Evolutionary conservation across 2,113 vertebrate genomes (phyloP), one percentile per base, ranked within the genome.

Genomic region (Lipophrys pholis): DNA sequence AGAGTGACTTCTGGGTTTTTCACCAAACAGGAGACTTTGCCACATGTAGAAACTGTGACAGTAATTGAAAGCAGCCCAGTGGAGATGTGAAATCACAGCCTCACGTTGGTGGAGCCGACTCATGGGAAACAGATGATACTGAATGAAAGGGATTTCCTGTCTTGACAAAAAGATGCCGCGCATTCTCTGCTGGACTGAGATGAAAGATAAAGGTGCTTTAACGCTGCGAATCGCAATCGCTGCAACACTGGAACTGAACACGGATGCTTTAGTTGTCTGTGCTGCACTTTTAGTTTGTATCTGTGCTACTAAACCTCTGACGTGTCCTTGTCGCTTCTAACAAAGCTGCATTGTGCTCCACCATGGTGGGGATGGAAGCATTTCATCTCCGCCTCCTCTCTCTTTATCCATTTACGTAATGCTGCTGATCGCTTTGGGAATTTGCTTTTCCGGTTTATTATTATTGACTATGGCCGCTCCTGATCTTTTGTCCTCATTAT

Each of bases 261-360:
- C 21, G 2, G 21, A 30, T 30, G 21, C 21, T 30, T 30, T 30
- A 21, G 14, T 54, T 52, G 35, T 52, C 49, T 59, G 36, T 49
- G 41, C 7, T 16, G 57, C 16, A 30, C 48, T 67, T 15, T 6
- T 35, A 3, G 36, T 6, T 39, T 62, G 56, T 72, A 65, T 76
- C 64, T 81, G 51, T 78, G 53, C 50, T 58, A 51, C 61, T 75
- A 66, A 81, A 72, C 41, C 60, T 45, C n/a, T 40, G 56, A 59
- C 67, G 51, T 80, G 57, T 62, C 67, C 38, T 30, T 76, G 51
- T 85, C 81, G 21, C 69, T 67, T 59, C 3, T 11, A 14, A 87
- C 80, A 87, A 87, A 85, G 89, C 49, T 76, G 76, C 65, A 81
- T 82, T 90, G 80, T 85, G 67, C 53, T 75, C 70, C 36, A 30